Evolutionary conservation across 2,113 vertebrate genomes (phyloP), one percentile per base, ranked within the genome.

Genomic region (Phaethornis superciliosus): DNA sequence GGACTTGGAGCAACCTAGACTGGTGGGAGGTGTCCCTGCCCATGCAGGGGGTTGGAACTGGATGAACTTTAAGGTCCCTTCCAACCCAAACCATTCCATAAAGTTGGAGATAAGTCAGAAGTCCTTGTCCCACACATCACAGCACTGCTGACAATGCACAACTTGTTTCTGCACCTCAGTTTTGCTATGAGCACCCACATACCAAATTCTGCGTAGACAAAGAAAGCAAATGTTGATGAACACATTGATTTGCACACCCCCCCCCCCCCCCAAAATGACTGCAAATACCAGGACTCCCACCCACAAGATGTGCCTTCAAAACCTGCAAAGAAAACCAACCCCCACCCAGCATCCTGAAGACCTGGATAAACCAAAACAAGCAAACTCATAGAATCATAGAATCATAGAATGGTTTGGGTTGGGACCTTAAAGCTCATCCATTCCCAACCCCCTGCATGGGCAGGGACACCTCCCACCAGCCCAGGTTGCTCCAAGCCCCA

Each of bases 161-260:
- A 0, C 3, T 6, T 4, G 65, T 7, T 3, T 75, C 70, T 23
- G 10, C 20, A 44, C 78, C 1, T 0, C 1, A 1, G 35, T 81
- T 84, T 7, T 51, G 27, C 65, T 55, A 2, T 5, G 17, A 24
- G 27, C n/a, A 62, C 56, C 55, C 46, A 28, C 7, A 10, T 1
- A 33, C 7, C 60, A 8, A 75, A 67, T 22, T 14, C 59, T 4
- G 18, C 2, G 14, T 4, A 20, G 19, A 12, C 21, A 55, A 85
- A 59, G 8, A 47, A 44, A 54, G 20, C 32, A 15, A 35, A 77
- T 4, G 4, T 9, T 13, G 49, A 28, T 0, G 1, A 44, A 32
- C 7, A 7, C n/a, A 22, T 56, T 2, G 1, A 19, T 51, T 28
- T 58, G n/a, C 42, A 32, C 44, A 30, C n/a, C n/a, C n/a, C n/a